Evolutionary conservation across 2,888 invertebrate species (phyloP), one percentile per base, ranked within the genome.

Genomic region (Ochropacha duplaris): DNA sequence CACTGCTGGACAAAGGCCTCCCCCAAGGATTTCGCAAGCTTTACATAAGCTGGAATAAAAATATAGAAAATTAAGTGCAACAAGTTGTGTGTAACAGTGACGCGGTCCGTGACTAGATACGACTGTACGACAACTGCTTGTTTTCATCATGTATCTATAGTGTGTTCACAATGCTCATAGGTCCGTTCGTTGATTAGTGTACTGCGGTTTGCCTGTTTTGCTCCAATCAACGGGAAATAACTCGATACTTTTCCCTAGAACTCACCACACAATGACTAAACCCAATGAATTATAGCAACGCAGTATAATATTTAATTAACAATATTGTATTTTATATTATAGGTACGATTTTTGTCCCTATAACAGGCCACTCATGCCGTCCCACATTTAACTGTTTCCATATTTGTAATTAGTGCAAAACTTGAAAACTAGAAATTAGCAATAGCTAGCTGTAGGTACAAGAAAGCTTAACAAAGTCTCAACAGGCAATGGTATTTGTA

Each of bases 161-260:
- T 19, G 8, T 1, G 19, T 3, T 19, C 49, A 44, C 49, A 31
- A 34, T 19, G 16, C 12, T 52, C 52, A 52, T 52, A 34, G 52
- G 31, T 31, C 31, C 16, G 9, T 55, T 55, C 52, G 59, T 50
- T 50, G 24, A 50, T 39, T 14, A 49, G 22, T 22, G 51, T 50
- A 11, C 54, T 87, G 87, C 76, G 87, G 87, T 88, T 88, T 87
- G 83, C 87, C 87, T 88, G 87, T 85, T 87, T 84, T 80, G 81
- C 61, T 66, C 34, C 19, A 50, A 56, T 49, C 54, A 63, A 64
- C 66, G 74, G 76, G 76, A 74, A 78, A 75, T 56, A 54, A 31
- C 51, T 57, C 44, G 36, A 55, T 26, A 26, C n/a, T 74, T 76
- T 76, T 77, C 76, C 74, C 68, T 66, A 64, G 64, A 72, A 59